Conservation (phyloP, 2,888 invertebrate genomes). For the Nasonia oneida region DNA sequence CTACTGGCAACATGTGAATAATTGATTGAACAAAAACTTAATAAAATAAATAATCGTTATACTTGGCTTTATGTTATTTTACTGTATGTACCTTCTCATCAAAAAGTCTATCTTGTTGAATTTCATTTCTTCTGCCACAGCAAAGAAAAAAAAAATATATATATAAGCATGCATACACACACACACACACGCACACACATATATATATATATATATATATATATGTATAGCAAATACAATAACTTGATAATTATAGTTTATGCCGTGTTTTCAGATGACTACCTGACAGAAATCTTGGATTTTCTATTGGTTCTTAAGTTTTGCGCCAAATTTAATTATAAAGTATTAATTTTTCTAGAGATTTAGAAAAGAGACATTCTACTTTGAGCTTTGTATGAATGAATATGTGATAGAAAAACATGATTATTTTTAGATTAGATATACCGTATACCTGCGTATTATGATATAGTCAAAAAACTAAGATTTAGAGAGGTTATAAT, state of each 20-base stretch:
- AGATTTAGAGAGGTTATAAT: too few relatives aligned
- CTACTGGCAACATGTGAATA: slow-evolving; percentile 46
- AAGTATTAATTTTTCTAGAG: not conserved
- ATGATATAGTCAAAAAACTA: too few relatives aligned
- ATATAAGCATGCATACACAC: not conserved
- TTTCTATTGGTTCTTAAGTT: not conserved
- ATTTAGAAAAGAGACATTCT: too few relatives aligned
- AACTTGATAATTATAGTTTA: not conserved
- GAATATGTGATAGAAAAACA: too few relatives aligned
- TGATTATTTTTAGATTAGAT: too few relatives aligned
- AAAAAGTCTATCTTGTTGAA: slow-evolving; percentile 14
- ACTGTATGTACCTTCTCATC: slow-evolving; percentile 24
- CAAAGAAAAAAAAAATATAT: not conserved
- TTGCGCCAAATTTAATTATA: slow-evolving; percentile 2
- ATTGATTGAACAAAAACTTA: slow-evolving; percentile 11
- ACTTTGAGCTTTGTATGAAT: too few relatives aligned
- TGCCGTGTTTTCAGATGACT: not conserved
- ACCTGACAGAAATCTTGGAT: not conserved
- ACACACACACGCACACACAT: too few relatives aligned
- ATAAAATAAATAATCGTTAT: not conserved
- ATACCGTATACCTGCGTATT: too few relatives aligned
- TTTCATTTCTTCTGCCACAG: not conserved
- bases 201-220: too few relatives aligned
- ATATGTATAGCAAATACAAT: not conserved
- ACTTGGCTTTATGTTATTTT: not conserved